Evolutionary conservation across 2,888 invertebrate species (phyloP).

Genomic region (Erannis defoliaria): DNA sequence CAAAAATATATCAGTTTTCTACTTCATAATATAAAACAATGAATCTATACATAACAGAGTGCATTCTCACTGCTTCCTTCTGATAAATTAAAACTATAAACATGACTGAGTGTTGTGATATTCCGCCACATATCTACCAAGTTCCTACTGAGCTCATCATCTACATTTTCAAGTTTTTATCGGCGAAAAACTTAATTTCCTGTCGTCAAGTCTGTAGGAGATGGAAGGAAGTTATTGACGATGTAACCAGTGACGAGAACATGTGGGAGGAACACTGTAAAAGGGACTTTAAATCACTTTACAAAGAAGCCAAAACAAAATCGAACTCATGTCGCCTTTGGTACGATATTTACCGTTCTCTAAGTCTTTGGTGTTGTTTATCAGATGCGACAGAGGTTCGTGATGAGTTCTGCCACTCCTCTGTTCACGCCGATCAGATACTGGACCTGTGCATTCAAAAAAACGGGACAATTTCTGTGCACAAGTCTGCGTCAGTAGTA

Average conservation of each 20-base stretch:
- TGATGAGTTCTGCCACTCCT: conserved; percentile 65
- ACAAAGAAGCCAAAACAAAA: conserved; percentile 56
- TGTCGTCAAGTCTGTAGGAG: conserved; percentile 66
- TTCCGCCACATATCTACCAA: conserved; percentile 4
- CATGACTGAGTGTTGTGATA: conserved; percentile 22
- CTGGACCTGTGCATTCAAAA: conserved; percentile 57
- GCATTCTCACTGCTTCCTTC: neutral
- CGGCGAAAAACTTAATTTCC: conserved; percentile 58
- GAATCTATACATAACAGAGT: neutral
- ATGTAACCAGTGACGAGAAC: conserved; percentile 51
- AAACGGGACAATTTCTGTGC: conserved; percentile 65
- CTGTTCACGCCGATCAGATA: conserved; percentile 58
- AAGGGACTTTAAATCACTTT: conserved; percentile 57
- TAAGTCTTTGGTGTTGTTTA: conserved; percentile 67
- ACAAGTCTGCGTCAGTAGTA: conserved; percentile 51
- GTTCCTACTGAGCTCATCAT: conserved; percentile 67
- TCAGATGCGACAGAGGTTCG: conserved; percentile 53
- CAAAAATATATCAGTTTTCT: neutral
- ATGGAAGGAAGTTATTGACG: conserved; percentile 69
- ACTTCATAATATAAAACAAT: neutral
- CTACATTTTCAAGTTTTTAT: conserved; percentile 61
- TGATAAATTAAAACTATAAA: neutral
- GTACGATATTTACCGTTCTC: conserved; percentile 68
- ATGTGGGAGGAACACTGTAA: conserved; percentile 64
- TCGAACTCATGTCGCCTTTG: conserved; percentile 51